Percentiles rank a stretch among this genome's conserved stretches.
Evolutionary conservation across 2,888 invertebrate genomes (phyloP).

Genomic region (Crepidodera aurea): DNA sequence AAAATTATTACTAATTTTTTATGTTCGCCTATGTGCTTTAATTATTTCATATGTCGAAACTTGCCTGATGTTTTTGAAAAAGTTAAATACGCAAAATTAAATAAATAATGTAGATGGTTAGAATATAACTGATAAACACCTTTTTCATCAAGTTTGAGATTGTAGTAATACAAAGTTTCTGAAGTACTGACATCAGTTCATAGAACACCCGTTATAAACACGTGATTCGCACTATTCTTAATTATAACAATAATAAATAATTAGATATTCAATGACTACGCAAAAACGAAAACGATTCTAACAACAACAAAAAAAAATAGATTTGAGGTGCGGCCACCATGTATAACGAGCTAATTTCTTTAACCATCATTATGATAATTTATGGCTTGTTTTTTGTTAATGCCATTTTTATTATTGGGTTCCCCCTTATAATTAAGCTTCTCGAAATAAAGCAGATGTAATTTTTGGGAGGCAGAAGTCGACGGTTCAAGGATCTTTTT

Average conservation of each 20-base stretch:
- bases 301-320: not conserved
- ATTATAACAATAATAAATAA: not conserved
- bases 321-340: not conserved
- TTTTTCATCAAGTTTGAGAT: no score
- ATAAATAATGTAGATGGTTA: no score
- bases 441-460: slow-evolving; percentile 36
- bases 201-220: no score
- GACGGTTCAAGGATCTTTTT: slow-evolving; percentile 35
- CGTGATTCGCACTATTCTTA: no score
- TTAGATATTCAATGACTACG: not conserved
- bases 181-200: no score
- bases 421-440: slow-evolving; percentile 37
- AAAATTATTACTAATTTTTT: no score
- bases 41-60: no score
- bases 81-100: no score
- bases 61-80: no score
- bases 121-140: no score
- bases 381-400: slow-evolving; percentile 53
- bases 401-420: slow-evolving; percentile 42
- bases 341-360: slow-evolving; percentile 34
- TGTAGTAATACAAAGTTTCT: no score
- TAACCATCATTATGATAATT: slow-evolving; percentile 57
- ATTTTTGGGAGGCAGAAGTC: slow-evolving; percentile 27
- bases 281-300: not conserved
- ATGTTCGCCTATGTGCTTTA: no score